Evolutionary conservation across 2,113 vertebrate genomes (phyloP).

Genomic region (Camelus bactrianus): DNA sequence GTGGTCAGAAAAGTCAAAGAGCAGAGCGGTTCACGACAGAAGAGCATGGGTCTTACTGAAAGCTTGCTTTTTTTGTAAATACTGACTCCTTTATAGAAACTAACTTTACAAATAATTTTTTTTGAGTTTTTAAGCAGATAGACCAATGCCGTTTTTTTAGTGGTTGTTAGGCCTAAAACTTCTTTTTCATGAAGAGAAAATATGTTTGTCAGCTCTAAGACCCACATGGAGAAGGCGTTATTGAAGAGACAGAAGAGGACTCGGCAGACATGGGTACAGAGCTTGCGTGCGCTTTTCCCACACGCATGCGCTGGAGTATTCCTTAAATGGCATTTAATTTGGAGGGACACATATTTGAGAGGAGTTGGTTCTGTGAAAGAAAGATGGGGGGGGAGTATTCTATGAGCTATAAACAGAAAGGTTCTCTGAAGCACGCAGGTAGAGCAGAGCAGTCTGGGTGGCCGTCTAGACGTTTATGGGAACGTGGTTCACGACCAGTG

Average conservation of each 20-base stretch:
- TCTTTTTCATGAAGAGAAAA: background rate
- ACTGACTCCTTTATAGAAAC: background rate
- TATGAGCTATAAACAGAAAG: background rate
- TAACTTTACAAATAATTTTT: background rate
- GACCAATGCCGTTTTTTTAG: background rate
- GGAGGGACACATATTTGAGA: background rate
- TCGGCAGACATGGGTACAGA: background rate
- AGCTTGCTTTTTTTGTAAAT: background rate
- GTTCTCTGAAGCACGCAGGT: background rate
- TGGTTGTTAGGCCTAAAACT: background rate
- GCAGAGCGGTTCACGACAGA: background rate
- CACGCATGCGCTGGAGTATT: background rate
- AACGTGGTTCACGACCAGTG: background rate
- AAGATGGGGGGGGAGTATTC: background rate
- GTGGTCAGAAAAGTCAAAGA: background rate
- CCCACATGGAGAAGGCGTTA: background rate
- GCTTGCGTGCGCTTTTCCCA: background rate
- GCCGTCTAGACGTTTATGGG: background rate
- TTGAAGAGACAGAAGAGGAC: background rate
- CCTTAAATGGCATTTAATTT: background rate
- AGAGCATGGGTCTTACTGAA: background rate
- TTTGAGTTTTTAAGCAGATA: background rate
- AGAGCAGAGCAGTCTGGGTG: background rate
- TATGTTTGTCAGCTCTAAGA: background rate
- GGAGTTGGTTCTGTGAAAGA: background rate